A percentile compares a stretch with the other conserved stretches of the same genome.
These are phyloP conservation scores for Dendrocincla fuliginosa DNA, from an alignment of 2,797 vertebrate species.

Conservation along the genomic window DNA sequence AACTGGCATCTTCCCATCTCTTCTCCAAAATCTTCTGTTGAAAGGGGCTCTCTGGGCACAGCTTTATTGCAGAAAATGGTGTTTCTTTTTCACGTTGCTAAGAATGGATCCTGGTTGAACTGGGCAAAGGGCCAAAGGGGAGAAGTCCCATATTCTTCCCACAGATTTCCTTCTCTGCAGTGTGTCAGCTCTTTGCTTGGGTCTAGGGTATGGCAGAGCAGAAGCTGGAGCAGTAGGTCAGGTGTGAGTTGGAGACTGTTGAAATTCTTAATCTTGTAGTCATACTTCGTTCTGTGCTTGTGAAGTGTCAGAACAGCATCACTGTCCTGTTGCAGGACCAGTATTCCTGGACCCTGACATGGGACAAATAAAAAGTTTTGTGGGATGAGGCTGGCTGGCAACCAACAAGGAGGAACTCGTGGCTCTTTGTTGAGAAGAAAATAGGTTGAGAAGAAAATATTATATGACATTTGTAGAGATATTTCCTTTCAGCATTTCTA, in stretches of 20 bases:
- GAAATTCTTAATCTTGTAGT: background rate
- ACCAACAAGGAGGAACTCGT: background rate
- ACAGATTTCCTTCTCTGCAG: background rate
- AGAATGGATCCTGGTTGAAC: background rate
- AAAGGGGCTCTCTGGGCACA: background rate
- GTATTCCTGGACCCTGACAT: fast-evolving
- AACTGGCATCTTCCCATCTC: background rate
- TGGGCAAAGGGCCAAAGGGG: background rate
- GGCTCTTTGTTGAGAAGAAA: background rate
- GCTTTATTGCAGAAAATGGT: background rate
- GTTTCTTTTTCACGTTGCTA: background rate
- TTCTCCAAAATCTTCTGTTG: background rate
- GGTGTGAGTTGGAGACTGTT: background rate
- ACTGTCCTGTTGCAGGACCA: fast-evolving
- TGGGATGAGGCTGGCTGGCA: background rate
- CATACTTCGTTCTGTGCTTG: background rate
- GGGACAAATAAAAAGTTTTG: background rate
- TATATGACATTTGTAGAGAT: background rate
- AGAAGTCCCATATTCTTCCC: background rate
- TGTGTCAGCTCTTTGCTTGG: background rate
- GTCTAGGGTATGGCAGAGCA: background rate
- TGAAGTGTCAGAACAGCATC: background rate
- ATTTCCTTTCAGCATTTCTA: background rate
- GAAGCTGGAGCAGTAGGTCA: background rate
- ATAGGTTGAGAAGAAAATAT: background rate